Percentiles rank a stretch among this genome's conserved stretches.
Evolutionary conservation across 2,888 invertebrate genomes (phyloP).

Genomic region (Pseudeuparius sepicola): DNA sequence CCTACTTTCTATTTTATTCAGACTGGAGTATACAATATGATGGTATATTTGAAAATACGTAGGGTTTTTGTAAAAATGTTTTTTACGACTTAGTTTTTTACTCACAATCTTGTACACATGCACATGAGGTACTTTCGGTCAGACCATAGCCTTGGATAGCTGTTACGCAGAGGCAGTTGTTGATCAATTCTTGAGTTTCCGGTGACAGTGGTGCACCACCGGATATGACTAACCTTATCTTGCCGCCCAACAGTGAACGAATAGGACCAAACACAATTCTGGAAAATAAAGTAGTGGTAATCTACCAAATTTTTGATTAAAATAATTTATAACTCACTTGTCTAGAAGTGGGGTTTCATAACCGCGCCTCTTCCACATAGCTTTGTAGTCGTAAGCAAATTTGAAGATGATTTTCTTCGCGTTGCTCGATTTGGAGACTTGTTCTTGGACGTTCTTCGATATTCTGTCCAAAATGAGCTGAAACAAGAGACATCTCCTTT

Average conservation of each 20-base stretch:
- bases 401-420: slow-evolving; percentile 79
- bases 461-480: slow-evolving; percentile 95
- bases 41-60: too few species aligned
- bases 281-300: too few species aligned
- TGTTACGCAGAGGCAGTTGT: slow-evolving; percentile 81
- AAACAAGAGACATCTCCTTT: neutral
- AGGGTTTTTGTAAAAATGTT: too few species aligned
- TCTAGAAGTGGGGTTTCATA: slow-evolving; percentile 72
- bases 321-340: slow-evolving; percentile 37
- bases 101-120: slow-evolving; percentile 72
- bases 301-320: too few species aligned
- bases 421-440: slow-evolving; percentile 72
- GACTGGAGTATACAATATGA: too few species aligned
- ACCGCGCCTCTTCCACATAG: slow-evolving; percentile 71
- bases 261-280: slow-evolving; percentile 50
- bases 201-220: slow-evolving; percentile 95
- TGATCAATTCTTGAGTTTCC: slow-evolving; percentile 91
- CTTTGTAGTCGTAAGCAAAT: slow-evolving; percentile 91
- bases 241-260: slow-evolving; percentile 69
- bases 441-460: slow-evolving; percentile 93
- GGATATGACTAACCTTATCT: slow-evolving; percentile 75
- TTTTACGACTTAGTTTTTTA: too few species aligned
- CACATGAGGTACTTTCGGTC: slow-evolving; percentile 94
- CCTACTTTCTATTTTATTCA: too few species aligned
- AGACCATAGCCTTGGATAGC: slow-evolving; percentile 93